Conservation (phyloP, 2,797 vertebrate genomes). For the Tadarida brasiliensis region DNA sequence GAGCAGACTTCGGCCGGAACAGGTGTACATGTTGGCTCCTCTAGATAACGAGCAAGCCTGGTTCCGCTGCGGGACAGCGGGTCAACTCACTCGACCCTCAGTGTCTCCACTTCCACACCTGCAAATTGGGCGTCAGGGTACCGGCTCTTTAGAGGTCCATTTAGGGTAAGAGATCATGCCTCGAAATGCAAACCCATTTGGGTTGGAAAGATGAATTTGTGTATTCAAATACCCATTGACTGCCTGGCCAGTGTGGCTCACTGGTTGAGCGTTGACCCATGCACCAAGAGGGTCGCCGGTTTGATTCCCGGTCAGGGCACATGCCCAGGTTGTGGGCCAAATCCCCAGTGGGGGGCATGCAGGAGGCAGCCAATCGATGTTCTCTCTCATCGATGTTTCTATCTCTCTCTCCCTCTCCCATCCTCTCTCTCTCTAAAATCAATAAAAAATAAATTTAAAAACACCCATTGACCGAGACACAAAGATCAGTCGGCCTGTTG, state of each 20-base stretch:
- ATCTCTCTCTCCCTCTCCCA: too few relatives aligned
- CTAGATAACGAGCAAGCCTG: too few relatives aligned
- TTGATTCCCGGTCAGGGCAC: too few relatives aligned
- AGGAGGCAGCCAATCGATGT: too few relatives aligned
- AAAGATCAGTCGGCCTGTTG: neutral
- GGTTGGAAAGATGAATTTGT: neutral
- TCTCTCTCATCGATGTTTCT: too few relatives aligned
- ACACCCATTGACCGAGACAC: neutral
- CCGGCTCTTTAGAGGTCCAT: neutral
- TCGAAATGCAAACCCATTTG: neutral
- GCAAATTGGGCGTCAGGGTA: neutral
- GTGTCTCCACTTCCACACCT: neutral
- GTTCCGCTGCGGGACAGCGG: neutral
- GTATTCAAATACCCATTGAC: neutral
- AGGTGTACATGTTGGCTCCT: neutral
- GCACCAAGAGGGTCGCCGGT: too few relatives aligned
- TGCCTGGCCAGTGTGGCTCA: too few relatives aligned
- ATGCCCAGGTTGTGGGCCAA: too few relatives aligned
- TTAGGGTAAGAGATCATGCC: neutral
- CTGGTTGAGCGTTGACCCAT: too few relatives aligned
- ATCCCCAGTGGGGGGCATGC: too few relatives aligned
- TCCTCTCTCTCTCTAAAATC: too few relatives aligned
- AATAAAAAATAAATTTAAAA: too few relatives aligned
- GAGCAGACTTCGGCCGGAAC: neutral
- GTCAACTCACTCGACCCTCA: neutral